Base-by-base conservation (phyloP, 2,888 invertebrate genomes). In the Flabesymbios commensalis region DNA sequence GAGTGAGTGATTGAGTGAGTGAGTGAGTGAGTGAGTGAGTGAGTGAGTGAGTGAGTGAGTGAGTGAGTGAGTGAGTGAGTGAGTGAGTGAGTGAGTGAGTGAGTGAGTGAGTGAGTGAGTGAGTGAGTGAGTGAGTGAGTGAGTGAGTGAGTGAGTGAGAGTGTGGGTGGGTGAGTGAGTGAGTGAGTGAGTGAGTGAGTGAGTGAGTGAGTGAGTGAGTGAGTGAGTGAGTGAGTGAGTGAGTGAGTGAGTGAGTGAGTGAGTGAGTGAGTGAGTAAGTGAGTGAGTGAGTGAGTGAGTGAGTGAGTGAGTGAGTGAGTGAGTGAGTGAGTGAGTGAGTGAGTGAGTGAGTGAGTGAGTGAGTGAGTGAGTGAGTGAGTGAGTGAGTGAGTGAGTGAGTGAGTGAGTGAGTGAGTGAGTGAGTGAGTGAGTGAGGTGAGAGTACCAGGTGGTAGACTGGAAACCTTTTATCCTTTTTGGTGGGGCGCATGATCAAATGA, bases 31-130 rank as follows among this genome's bases (percentile, higher is more conserved):
- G 54, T 54, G 54, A 19, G 54, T 54, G 54, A 5, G 54, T 54
- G 54, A 2, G 54, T 54, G 54, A 5, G 54, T 54, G 54, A 2
- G 54, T 54, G 54, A 5, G 54, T 54, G 54, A 5, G 54, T 54
- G 54, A 5, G 54, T 54, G 54, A 5, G 54, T 54, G 54, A 5
- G 54, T 54, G 54, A 41, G 54, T 54, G 54, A 5, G 41, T 54
- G 54, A 5, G 41, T 54, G 41, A 5, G 54, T 54, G 54, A 5
- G 54, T 54, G 54, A 5, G 54, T 54, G 54, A 5, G 54, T 54
- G 54, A 5, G 54, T 54, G 54, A 5, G 54, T 54, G 54, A 10
- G 47, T 19, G 47, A 19, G 7, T 10, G 53, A 42, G 53, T 10
- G n/a, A n/a, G 39, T 32, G 4, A 41, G 41, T 5, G 41, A 45